Evolutionary conservation across 2,797 vertebrate species (phyloP).

Genomic region (Columba guinea): DNA sequence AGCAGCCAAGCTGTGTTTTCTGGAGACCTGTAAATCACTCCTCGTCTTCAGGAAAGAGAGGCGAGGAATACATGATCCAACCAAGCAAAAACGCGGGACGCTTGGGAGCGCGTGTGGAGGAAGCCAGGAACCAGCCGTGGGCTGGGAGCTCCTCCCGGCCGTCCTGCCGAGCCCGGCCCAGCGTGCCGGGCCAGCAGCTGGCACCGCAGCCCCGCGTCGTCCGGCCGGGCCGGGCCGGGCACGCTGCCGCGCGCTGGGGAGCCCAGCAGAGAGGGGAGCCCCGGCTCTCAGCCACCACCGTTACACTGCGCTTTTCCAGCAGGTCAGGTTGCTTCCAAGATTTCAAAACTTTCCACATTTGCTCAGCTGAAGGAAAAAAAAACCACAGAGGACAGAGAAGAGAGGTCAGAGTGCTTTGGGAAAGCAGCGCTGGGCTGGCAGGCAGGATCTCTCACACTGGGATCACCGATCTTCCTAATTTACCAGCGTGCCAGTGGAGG

Average conservation of each 20-base stretch:
- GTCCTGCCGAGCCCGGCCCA: background rate
- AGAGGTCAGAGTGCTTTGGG: background rate
- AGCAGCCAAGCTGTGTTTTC: constrained; percentile 47
- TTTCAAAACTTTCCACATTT: constrained; percentile 1
- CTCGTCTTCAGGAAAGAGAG: constrained; percentile 21
- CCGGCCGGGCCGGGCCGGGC: background rate
- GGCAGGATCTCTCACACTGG: background rate
- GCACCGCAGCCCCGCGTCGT: background rate
- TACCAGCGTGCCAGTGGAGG: background rate
- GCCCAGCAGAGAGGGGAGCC: background rate
- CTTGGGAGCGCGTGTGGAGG: background rate
- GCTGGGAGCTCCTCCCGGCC: background rate
- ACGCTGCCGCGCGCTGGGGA: rapidly evolving
- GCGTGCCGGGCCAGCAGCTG: background rate
- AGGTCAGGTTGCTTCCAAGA: constrained; percentile 19
- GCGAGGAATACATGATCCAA: constrained; percentile 53
- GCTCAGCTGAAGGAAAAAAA: background rate
- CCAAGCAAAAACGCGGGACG: background rate
- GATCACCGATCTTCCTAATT: background rate
- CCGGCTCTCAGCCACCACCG: rapidly evolving
- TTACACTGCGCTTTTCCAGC: background rate
- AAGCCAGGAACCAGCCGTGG: background rate
- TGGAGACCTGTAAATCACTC: constrained; percentile 63
- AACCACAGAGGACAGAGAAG: background rate
- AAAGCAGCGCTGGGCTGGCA: background rate